A percentile compares a stretch with the other conserved stretches of the same genome.
These are phyloP conservation scores for Esox lucius DNA, from an alignment of 2,797 vertebrate species.

Conservation along the genomic window DNA sequence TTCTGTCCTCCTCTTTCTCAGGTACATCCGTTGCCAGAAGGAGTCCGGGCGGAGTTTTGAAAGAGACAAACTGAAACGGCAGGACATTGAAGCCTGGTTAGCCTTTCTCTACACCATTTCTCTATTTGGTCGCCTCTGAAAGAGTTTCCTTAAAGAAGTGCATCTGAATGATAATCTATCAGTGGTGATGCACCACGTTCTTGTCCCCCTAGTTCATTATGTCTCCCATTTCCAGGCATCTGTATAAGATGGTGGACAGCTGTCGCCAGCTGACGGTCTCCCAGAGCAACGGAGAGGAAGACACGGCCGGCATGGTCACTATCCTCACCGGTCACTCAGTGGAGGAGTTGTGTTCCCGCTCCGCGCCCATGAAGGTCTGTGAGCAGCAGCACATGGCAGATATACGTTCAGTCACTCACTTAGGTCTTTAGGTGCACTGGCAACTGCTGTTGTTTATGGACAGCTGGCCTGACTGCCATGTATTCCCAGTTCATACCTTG, in stretches of 20 bases:
- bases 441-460: conserved; percentile 14
- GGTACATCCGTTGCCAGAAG: conserved; percentile 97
- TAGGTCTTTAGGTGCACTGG: background rate
- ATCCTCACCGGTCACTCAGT: conserved; percentile 86
- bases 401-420: background rate
- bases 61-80: conserved; percentile 91
- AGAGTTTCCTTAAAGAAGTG: background rate
- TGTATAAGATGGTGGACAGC: conserved; percentile 96
- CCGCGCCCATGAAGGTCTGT: conserved; percentile 89
- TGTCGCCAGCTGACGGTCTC: conserved; percentile 91
- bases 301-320: conserved; percentile 95
- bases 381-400: background rate
- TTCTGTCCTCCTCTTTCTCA: conserved; percentile 44
- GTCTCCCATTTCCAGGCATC: conserved; percentile 75
- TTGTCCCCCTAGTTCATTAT: background rate
- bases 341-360: conserved; percentile 77
- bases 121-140: background rate
- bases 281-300: conserved; percentile 89
- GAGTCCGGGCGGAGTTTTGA: conserved; percentile 90
- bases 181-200: background rate
- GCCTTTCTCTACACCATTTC: background rate
- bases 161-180: background rate
- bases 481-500: conserved; percentile 24
- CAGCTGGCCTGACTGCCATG: conserved; percentile 25
- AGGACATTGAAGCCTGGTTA: conserved; percentile 94